phyloP scores from a whole-genome alignment of 2,113 vertebrate genomes.

The Agapornis roseicollis region DNA sequence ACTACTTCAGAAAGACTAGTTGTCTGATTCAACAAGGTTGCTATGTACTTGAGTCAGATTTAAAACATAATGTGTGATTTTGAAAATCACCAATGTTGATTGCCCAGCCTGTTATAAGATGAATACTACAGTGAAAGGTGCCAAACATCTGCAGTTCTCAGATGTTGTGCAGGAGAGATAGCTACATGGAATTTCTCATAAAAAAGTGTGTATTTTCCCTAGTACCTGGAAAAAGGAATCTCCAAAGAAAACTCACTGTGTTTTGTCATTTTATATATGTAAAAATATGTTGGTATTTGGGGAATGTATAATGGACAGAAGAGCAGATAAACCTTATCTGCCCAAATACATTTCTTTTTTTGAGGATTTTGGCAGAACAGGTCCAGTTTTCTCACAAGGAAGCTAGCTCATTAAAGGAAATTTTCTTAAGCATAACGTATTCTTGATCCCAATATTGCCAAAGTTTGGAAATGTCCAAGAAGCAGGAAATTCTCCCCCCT shows the following conservation, averaged over 20 bases:
- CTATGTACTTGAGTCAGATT: neutral
- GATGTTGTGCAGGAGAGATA: neutral
- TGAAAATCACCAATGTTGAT: neutral
- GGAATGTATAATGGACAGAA: neutral
- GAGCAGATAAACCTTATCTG: neutral
- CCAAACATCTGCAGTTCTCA: neutral
- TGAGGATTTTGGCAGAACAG: neutral
- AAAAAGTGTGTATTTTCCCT: neutral
- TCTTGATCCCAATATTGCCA: neutral
- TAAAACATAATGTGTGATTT: neutral
- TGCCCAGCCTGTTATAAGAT: neutral
- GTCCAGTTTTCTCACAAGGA: neutral
- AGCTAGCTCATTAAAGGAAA: neutral
- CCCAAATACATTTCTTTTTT: neutral
- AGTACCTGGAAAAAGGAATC: neutral
- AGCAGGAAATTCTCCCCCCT: neutral
- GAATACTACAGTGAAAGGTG: neutral
- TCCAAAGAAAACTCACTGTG: neutral
- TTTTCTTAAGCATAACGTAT: neutral
- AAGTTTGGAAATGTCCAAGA: neutral
- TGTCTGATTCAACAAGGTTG: neutral
- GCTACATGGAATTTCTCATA: neutral
- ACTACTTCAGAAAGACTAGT: neutral
- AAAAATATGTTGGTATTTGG: neutral
- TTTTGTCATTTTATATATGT: neutral